Base-by-base conservation (phyloP, 92 coral and sea anemone species). In the Blastomussa wellsi region DNA sequence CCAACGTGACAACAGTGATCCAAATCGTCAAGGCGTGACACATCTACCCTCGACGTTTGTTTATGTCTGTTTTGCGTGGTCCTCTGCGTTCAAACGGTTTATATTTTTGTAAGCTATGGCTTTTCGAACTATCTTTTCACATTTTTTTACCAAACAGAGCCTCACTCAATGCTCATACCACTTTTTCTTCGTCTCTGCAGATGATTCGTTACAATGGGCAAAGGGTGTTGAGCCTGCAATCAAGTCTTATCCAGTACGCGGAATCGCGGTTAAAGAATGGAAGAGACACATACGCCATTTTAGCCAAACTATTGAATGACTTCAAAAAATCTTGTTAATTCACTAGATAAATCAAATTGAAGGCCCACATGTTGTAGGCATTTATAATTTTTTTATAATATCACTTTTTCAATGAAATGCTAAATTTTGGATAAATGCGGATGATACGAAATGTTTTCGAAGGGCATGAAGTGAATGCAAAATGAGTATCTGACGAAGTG, bases 211-310 rank as follows among this genome's bases (percentile, higher is more conserved):
- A 91, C 89, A 95, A 93, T 65, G 89, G 80, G 16, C 99, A 96
- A 74, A 93, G 98, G 53, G 99, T 96, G 33, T 79, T 96, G 89
- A 86, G 92, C 71, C 91, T 96, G 69, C 99, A 96, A 84, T 91
- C 99, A 57, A 94, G 98, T 74, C 81, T 96, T 44, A 84, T 89
- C 35, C 94, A 96, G 86, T 91, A 91, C 76, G 92, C 95, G 32
- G 99, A 96, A 60, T 91, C 98, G 48, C 91, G 98, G 31, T 87
- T 94, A 73, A 91, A 92, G 77, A 96, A 96, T 72, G 97, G 97
- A 16, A 91, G 99, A 68, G 99, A 96, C 77, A 92, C 99, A 0
- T 94, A 96, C 78, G 99, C 98, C 53, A 87, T 96, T 47, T 85
- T 96, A 72, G 94, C 92, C 79, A 94, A 96, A 82, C 80, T 94